A percentile compares a stretch with the other conserved stretches of the same genome.
These are phyloP conservation scores for Laterallus jamaicensis DNA, from an alignment of 2,113 vertebrate genomes.

Conservation along the genomic window DNA sequence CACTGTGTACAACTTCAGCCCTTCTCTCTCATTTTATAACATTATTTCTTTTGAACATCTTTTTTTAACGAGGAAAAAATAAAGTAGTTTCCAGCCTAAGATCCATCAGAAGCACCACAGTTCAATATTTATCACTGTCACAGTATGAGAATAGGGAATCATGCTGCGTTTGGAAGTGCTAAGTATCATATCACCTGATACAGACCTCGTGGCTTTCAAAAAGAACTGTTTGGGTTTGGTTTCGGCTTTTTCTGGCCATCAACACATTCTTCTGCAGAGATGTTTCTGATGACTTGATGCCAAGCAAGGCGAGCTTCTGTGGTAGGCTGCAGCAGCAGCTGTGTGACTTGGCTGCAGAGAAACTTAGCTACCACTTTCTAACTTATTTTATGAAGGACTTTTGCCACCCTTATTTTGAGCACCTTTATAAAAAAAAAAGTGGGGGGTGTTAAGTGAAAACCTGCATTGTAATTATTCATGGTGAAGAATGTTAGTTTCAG, in stretches of 20 bases:
- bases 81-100: background rate
- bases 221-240: background rate
- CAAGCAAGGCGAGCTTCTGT: background rate
- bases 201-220: background rate
- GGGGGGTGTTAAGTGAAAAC: background rate
- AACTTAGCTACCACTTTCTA: background rate
- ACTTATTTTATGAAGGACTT: background rate
- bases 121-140: background rate
- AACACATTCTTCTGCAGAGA: background rate
- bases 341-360: background rate
- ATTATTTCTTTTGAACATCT: background rate
- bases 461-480: background rate
- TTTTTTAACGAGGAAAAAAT: background rate
- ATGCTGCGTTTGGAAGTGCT: background rate
- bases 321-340: background rate
- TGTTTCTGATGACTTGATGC: background rate
- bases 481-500: background rate
- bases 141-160: background rate
- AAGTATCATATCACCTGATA: background rate
- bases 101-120: background rate
- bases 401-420: background rate
- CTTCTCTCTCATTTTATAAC: background rate
- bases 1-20: background rate
- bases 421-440: background rate
- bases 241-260: background rate